Percentiles rank a stretch among this genome's conserved stretches.
These are phyloP conservation scores for Saimiri boliviensis DNA, from an alignment of 2,113 vertebrate species.

Conservation along the genomic window DNA sequence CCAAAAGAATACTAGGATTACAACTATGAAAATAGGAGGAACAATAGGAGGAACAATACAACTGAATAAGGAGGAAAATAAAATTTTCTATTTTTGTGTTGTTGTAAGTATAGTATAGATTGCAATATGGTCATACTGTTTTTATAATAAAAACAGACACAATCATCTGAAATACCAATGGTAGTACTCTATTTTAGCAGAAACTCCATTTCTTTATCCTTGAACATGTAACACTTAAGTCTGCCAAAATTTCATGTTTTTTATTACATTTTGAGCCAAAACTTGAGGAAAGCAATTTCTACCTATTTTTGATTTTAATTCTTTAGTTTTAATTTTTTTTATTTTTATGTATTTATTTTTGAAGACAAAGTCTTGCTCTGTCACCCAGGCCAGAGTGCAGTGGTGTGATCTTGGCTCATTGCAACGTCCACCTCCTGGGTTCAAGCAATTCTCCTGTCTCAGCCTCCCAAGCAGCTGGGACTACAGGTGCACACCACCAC, in stretches of 20 bases:
- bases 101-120: not conserved
- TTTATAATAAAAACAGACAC: not conserved
- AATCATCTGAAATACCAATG: not conserved
- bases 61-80: not conserved
- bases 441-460: not conserved
- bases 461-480: not conserved
- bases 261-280: no score
- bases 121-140: not conserved
- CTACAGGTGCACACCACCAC: not conserved
- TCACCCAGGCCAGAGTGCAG: not conserved
- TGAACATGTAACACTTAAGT: no score
- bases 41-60: no score
- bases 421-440: not conserved
- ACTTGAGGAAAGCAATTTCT: no score
- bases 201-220: no score
- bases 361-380: no score
- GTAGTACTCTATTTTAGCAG: no score
- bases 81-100: not conserved
- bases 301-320: no score
- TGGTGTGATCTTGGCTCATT: not conserved
- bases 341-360: no score
- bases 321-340: no score
- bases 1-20: not conserved
- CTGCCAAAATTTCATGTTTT: no score
- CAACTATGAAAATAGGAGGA: not conserved